Conservation (phyloP, 2,113 vertebrate genomes). For the Labeo catla region DNA sequence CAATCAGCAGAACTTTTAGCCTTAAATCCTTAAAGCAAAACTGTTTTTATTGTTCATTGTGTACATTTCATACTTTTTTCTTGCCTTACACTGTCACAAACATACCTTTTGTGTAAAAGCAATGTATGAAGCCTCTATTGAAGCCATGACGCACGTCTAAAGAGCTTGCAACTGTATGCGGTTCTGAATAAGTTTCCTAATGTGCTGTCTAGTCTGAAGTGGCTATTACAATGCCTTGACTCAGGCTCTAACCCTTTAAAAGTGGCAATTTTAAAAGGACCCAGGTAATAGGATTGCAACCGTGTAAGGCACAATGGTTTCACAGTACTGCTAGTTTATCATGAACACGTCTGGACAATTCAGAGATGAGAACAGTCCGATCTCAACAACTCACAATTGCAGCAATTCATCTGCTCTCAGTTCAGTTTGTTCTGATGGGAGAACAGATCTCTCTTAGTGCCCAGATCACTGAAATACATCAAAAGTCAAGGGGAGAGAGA, state of each 20-base stretch:
- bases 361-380: not conserved
- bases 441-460: not conserved
- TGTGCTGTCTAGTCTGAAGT: not conserved
- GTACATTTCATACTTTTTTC: not conserved
- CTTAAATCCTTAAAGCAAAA: too few species aligned
- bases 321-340: conserved; percentile 12
- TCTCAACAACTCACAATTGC: not conserved
- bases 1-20: not conserved
- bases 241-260: conserved; percentile 3
- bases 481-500: not conserved
- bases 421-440: not conserved
- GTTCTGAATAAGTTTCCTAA: not conserved
- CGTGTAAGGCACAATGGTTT: not conserved
- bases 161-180: not conserved
- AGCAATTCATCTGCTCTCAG: not conserved
- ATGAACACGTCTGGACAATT: not conserved
- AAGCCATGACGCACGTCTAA: not conserved
- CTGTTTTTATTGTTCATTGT: not conserved
- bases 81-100: not conserved
- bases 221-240: not conserved
- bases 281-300: not conserved
- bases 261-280: not conserved
- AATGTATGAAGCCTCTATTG: not conserved
- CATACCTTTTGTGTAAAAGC: not conserved
- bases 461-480: not conserved